Conservation (phyloP, 1,140 invertebrate genomes). For the Helicorthomorpha holstii region DNA sequence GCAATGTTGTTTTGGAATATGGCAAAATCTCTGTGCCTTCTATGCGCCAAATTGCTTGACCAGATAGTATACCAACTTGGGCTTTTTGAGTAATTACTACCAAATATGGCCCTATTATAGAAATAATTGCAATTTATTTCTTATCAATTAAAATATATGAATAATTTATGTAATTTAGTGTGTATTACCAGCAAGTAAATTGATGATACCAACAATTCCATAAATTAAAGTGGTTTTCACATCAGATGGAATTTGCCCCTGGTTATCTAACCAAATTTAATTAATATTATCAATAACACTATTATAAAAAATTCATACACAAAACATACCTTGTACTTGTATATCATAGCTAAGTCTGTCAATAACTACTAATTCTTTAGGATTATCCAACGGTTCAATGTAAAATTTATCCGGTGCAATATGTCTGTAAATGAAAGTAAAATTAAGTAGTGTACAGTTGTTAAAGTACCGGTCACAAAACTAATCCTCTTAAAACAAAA, state of each 20-base stretch:
- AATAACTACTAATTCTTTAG: conserved; percentile 44
- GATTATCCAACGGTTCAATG: conserved; percentile 40
- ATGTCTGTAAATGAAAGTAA: conserved; percentile 33
- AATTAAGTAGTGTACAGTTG: too few species aligned
- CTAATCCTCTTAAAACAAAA: too few species aligned
- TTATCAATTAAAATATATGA: background rate
- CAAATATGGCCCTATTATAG: conserved; percentile 52
- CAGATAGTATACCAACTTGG: conserved; percentile 68
- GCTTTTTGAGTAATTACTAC: conserved; percentile 73
- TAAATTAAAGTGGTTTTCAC: conserved; percentile 55
- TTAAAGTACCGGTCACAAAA: too few species aligned
- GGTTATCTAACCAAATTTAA: conserved; percentile 27
- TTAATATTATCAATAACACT: conserved; percentile 2
- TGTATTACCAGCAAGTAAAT: conserved; percentile 35
- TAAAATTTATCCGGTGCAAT: conserved; percentile 54
- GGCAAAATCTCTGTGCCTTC: conserved; percentile 67
- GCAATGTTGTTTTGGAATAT: conserved; percentile 61
- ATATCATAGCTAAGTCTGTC: conserved; percentile 49
- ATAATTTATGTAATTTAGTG: background rate
- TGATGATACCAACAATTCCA: conserved; percentile 75
- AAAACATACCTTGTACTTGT: conserved; percentile 37
- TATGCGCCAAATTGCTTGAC: conserved; percentile 70
- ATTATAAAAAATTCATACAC: conserved; percentile 6
- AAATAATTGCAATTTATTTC: background rate
- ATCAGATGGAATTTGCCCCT: conserved; percentile 39